Percentiles rank a stretch among this genome's conserved stretches.
Conservation (phyloP, 2,113 vertebrate species). For the Pachyramphus minor region DNA sequence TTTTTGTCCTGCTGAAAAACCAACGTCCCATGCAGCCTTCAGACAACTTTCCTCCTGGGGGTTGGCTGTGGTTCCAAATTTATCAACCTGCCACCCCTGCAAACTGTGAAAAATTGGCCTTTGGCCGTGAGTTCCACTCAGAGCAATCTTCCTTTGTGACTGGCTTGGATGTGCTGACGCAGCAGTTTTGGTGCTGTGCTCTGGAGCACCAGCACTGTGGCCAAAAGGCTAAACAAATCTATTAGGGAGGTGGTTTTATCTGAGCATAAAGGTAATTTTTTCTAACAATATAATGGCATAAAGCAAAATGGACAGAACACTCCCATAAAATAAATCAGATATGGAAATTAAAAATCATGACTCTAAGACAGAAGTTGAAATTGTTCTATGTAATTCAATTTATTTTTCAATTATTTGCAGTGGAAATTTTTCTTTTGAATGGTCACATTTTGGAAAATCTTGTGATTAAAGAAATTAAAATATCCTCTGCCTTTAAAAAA, state of each 20-base stretch:
- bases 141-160: background rate
- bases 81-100: background rate
- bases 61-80: background rate
- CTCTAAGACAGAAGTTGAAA: background rate
- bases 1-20: background rate
- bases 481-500: background rate
- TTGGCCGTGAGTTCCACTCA: background rate
- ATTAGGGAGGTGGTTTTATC: background rate
- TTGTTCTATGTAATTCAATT: background rate
- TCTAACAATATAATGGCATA: background rate
- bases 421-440: background rate
- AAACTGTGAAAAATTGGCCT: background rate
- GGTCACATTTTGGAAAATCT: background rate
- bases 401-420: background rate
- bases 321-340: background rate
- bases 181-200: background rate
- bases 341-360: background rate
- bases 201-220: background rate
- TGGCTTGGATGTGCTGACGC: background rate
- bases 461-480: background rate
- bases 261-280: background rate
- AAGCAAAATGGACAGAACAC: background rate
- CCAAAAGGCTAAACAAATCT: background rate
- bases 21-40: background rate
- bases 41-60: background rate